Evolutionary conservation across 2,113 vertebrate genomes (phyloP).

Genomic region (Tetrax tetrax): DNA sequence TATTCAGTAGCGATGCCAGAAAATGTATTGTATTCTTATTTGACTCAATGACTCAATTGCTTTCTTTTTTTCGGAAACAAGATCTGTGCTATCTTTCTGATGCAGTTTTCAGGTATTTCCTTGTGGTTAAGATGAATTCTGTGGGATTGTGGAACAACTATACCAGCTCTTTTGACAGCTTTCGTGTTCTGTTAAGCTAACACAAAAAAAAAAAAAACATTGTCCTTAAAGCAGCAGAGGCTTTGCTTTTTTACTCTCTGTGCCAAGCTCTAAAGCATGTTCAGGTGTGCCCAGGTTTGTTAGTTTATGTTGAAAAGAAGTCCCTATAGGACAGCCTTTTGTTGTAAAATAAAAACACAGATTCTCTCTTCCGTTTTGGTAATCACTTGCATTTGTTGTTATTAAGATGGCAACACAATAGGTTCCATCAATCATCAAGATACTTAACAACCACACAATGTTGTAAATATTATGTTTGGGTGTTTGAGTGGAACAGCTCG

Average conservation of each 20-base stretch:
- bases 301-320: slow-evolving; percentile 69
- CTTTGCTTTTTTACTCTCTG: neutral
- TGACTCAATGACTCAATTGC: slow-evolving; percentile 59
- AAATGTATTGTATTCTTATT: slow-evolving; percentile 68
- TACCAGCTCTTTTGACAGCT: slow-evolving; percentile 44
- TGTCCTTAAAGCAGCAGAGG: slow-evolving; percentile 30
- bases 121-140: slow-evolving; percentile 66
- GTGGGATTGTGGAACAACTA: slow-evolving; percentile 29
- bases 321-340: slow-evolving; percentile 71
- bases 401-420: slow-evolving; percentile 75
- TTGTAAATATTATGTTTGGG: slow-evolving; percentile 90
- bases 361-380: slow-evolving; percentile 70
- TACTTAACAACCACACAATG: slow-evolving; percentile 80
- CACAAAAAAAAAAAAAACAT: neutral
- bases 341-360: slow-evolving; percentile 75
- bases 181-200: slow-evolving; percentile 12
- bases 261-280: slow-evolving; percentile 13
- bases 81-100: slow-evolving; percentile 49
- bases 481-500: slow-evolving; percentile 84
- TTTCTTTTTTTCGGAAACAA: slow-evolving; percentile 51
- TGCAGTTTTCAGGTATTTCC: slow-evolving; percentile 51
- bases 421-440: slow-evolving; percentile 84
- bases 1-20: slow-evolving; percentile 67
- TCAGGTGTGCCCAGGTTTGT: slow-evolving; percentile 58
- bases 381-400: slow-evolving; percentile 72